Evolutionary conservation across 2,888 invertebrate genomes (phyloP), one percentile per base, ranked within the genome.

Genomic region (Apamea sordens): DNA sequence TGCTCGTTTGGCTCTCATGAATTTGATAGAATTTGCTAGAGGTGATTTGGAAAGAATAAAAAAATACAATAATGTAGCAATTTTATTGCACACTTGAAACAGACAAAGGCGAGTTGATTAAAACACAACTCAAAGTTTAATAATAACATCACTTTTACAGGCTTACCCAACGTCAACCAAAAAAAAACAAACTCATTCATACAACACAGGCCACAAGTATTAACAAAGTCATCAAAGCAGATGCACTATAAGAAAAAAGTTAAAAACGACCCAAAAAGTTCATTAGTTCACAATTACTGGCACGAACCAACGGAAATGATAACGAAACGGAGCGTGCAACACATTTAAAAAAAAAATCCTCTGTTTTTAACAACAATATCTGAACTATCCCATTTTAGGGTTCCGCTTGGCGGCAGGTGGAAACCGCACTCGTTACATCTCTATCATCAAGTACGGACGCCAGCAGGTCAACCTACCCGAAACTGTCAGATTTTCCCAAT

Each of bases 311-410:
- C 85, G 87, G 83, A 88, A 83, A 83, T 76, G 59, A 36, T 87
- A 89, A 84, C 80, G 79, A 82, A 88, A 82, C 78, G 83, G 81
- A 84, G 87, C 86, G 87, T 88, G 89, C 76, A 87, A 87, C 85
- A 87, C 86, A 90, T 92, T 92, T 92, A 92, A 92, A 92, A 91
- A 88, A 89, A 83, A 88, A 91, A 92, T 92, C 91, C 90, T 89
- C 88, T 89, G 91, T 89, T 87, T 89, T 91, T 90, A 88, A 91
- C 90, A 87, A 90, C 89, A 90, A 88, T 91, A 89, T 91, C 87
- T 89, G 87, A 90, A 92, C 89, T 90, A 91, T 89, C 84, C 74
- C 61, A 84, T 87, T 90, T 90, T 92, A 84, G 92, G 91, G 92
- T 90, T 89, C 88, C 87, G 86, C 82, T 79, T 67, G 65, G 71